Base-by-base conservation (phyloP, 2,888 invertebrate species). In the Eilema griseolum region DNA sequence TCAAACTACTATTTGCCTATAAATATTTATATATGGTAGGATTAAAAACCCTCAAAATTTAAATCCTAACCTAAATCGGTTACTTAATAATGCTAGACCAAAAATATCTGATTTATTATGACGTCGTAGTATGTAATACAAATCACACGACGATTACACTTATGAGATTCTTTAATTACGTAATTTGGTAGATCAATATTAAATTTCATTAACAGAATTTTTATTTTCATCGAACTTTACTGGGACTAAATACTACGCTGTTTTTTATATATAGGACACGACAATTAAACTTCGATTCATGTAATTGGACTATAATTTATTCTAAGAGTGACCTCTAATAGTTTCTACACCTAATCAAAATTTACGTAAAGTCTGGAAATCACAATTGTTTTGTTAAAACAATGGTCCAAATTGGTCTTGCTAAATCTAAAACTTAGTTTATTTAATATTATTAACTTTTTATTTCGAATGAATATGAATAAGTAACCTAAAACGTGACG, bases 351-450 rank as follows among this genome's bases (percentile, higher is more conserved):
- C n/a, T 52, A 52, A 52, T n/a, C n/a, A 52, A 52, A 46, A 46
- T 46, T 46, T n/a, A 52, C 10, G n/a, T n/a, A 10, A n/a, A 52
- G 52, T 52, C 52, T 52, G n/a, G 0, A n/a, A 52, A n/a, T n/a
- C 8, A n/a, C 8, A n/a, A 0, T 14, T 16, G 16, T 59, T 28
- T 59, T 7, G 16, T 14, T 12, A 26, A 16, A 26, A 59, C 24
- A 26, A n/a, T 16, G 20, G 60, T 71, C 68, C 65, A 56, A 20
- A 64, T 71, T 57, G 71, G 41, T 60, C 59, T 63, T 60, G 60
- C 73, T 77, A 77, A 80, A 78, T 73, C 67, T 70, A 61, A 72
- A 78, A 75, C 72, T 72, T 79, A 46, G 52, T 52, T 10, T 52
- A 52, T 52, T 14, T 14, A 16, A 41, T 1, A 4, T 41, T 41